Conservation (phyloP, 2,888 invertebrate species). For the Tanytarsus gracilentus region DNA sequence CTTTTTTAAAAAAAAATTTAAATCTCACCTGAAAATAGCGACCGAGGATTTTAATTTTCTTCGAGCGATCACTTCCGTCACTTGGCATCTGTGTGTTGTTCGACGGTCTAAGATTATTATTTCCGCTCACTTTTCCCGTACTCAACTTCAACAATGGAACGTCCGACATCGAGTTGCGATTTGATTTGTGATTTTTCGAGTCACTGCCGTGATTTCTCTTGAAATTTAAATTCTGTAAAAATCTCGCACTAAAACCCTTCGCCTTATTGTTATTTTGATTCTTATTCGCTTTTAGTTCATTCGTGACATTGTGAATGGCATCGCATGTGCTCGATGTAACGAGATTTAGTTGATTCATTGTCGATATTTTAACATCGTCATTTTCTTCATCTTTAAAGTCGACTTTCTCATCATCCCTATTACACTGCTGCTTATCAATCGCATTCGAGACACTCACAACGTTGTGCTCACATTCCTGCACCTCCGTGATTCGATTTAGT, state of each 20-base stretch:
- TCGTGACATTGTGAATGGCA: background rate
- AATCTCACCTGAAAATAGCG: conserved; percentile 60
- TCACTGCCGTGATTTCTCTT: conserved; percentile 19
- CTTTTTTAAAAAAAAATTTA: conserved; percentile 34
- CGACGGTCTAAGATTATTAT: background rate
- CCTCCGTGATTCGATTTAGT: conserved; percentile 75
- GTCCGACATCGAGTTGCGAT: conserved; percentile 21
- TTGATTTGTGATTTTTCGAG: conserved; percentile 29
- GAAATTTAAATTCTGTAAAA: conserved; percentile 32
- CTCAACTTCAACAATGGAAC: conserved; percentile 31
- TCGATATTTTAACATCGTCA: conserved; percentile 2
- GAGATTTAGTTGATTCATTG: background rate
- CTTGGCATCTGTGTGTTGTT: conserved; percentile 31
- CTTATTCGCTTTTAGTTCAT: conserved; percentile 3
- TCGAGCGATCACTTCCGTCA: conserved; percentile 36
- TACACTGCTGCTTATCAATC: background rate
- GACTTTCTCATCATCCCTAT: background rate
- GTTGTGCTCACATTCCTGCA: conserved; percentile 57
- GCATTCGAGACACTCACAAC: conserved; percentile 32
- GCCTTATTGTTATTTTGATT: conserved; percentile 30
- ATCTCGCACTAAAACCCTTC: conserved; percentile 33
- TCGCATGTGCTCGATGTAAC: background rate
- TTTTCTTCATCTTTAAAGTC: conserved; percentile 30
- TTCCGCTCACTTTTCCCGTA: conserved; percentile 21
- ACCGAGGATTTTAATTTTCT: conserved; percentile 53